Percentiles rank a stretch among this genome's conserved stretches.
These are phyloP conservation scores for Leucozona laternaria DNA, from an alignment of 2,888 invertebrate species.

Conservation along the genomic window DNA sequence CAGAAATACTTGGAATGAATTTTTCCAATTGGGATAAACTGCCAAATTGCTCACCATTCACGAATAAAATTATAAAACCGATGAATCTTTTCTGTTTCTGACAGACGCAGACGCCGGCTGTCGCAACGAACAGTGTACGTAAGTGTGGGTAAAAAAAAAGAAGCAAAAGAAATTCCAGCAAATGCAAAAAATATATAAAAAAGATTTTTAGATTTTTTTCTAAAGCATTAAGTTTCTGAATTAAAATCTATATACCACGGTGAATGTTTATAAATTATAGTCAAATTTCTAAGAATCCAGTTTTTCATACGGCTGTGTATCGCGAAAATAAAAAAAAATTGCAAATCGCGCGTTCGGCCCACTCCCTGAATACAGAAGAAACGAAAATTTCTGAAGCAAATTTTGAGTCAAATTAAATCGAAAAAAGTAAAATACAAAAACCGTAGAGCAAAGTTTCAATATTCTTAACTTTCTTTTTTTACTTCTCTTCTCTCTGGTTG, in stretches of 20 bases:
- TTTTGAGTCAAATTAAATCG: not conserved
- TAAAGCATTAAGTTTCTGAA: conserved; percentile 24
- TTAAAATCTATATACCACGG: conserved; percentile 15
- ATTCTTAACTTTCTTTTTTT: conserved; percentile 68
- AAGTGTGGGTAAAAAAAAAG: conserved; percentile 49
- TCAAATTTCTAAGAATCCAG: conserved; percentile 22
- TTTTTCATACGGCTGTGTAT: conserved; percentile 28
- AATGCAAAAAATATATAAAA: conserved; percentile 31
- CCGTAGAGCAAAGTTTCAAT: conserved; percentile 55
- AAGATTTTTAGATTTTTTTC: conserved; percentile 11
- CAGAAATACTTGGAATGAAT: not conserved
- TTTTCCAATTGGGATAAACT: conserved; percentile 1
- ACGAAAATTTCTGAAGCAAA: conserved; percentile 19
- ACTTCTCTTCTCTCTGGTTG: conserved; percentile 42
- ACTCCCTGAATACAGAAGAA: conserved; percentile 24
- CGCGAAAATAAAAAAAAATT: conserved; percentile 29
- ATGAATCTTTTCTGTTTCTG: conserved; percentile 71
- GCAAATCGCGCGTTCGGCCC: conserved; percentile 36
- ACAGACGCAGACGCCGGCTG: conserved; percentile 77
- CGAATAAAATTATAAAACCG: conserved; percentile 60
- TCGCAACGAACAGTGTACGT: conserved; percentile 53
- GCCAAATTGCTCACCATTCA: conserved; percentile 16
- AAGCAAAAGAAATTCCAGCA: conserved; percentile 24
- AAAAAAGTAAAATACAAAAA: conserved; percentile 40
- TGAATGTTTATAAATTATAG: not conserved